Evolutionary conservation across 92 coral and sea anemone species (phyloP), one percentile per base, ranked within the genome.

Genomic region (Metridium senile): DNA sequence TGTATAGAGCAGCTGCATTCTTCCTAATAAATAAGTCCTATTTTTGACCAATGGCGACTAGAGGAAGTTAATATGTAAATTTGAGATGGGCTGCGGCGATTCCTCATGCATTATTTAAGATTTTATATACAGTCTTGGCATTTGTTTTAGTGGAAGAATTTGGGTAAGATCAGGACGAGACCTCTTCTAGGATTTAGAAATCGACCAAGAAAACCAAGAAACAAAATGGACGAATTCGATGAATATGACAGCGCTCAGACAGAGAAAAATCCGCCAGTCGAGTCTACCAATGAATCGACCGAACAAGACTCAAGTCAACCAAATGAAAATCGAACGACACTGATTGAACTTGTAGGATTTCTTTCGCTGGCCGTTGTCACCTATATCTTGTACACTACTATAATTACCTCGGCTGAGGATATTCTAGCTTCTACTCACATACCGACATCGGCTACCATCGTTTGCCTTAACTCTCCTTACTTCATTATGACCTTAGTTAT

Each of bases 361-460:
- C 84, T 79, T 16, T 71, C 57, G 23, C 33, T 79, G 13, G 84
- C 84, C 45, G 75, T 79, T 11, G 77, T 79, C 67, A 79, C 84
- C 39, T 79, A 79, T 45, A 70, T 70, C 16, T 45, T 79, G 20
- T 79, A 79, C 22, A 79, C 84, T 0, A 79, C 84, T 17, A 68
- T 79, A 1, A 79, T 79, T 23, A 79, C 84, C 1, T 68, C 76
- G 4, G 84, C 84, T 17, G 84, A 79, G 70, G 84, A 79, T 29
- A 66, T 79, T 17, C 84, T 79, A 20, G 76, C 84, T 1, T 33
- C 76, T 2, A 79, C 84, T 8, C 68, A 68, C 23, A 79, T 79
- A 25, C 84, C 84, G 0, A 79, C 84, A 1, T 79, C 84, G 0
- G 32, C 84, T 21, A 79, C 84, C 0, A 79, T 79, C 57, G 47